Evolutionary conservation across 2,888 invertebrate species (phyloP).

Genomic region (Dryobotodes eremita): DNA sequence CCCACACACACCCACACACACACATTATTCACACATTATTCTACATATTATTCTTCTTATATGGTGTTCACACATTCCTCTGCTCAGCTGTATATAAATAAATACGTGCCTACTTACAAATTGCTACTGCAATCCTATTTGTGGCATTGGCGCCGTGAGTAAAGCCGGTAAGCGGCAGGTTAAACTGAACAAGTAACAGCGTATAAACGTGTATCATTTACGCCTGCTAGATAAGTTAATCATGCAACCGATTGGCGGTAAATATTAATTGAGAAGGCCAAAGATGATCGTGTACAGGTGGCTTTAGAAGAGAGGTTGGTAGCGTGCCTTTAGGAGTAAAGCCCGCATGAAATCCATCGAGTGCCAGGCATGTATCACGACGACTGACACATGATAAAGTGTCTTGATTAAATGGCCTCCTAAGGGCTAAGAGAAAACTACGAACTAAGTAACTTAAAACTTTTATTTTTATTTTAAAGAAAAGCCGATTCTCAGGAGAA

Average conservation of each 20-base stretch:
- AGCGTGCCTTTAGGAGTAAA: neutral
- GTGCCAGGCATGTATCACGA: conserved; percentile 18
- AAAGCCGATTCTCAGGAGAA: neutral
- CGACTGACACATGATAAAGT: conserved; percentile 25
- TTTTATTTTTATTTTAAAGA: neutral
- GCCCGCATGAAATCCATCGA: conserved; percentile 5
- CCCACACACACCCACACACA: too few relatives aligned
- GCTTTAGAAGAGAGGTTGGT: neutral
- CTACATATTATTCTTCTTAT: too few relatives aligned
- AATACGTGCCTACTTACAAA: conserved; percentile 28
- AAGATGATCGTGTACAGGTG: neutral
- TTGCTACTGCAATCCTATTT: conserved; percentile 37
- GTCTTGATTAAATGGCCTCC: conserved; percentile 26
- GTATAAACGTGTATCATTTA: conserved; percentile 18
- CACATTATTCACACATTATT: too few relatives aligned
- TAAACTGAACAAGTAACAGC: conserved; percentile 36
- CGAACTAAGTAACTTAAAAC: neutral
- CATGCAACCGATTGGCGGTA: conserved; percentile 14
- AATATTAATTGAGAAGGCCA: neutral
- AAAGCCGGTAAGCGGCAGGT: conserved; percentile 13
- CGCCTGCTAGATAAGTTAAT: conserved; percentile 12
- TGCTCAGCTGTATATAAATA: conserved; percentile 13
- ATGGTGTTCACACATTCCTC: neutral
- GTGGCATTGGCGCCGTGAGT: neutral
- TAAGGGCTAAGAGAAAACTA: conserved; percentile 8